Evolutionary conservation across 2,113 vertebrate genomes (phyloP).

Genomic region (Siniperca chuatsi): DNA sequence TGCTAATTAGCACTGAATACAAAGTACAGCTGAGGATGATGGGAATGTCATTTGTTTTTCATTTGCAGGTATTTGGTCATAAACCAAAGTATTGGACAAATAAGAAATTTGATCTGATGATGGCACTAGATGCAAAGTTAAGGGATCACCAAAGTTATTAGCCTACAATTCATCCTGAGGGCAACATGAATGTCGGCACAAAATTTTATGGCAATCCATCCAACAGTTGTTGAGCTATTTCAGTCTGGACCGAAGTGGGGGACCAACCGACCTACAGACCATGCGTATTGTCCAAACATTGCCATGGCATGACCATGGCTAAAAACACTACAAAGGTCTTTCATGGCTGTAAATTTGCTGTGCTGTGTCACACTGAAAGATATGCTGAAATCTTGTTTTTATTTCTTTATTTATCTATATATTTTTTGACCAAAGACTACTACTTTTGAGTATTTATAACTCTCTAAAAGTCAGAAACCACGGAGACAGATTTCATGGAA

Average conservation of each 20-base stretch:
- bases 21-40: not conserved
- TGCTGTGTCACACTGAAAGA: not conserved
- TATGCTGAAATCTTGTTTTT: not conserved
- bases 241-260: not conserved
- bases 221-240: not conserved
- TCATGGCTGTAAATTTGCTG: not conserved
- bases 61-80: not conserved
- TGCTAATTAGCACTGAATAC: not conserved
- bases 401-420: conserved; percentile 23
- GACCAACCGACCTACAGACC: not conserved
- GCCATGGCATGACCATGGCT: not conserved
- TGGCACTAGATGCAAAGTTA: not conserved
- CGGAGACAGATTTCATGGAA: conserved; percentile 1
- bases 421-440: conserved; percentile 23
- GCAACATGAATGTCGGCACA: not conserved
- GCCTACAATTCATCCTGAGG: no score
- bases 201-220: not conserved
- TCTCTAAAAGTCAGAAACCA: conserved; percentile 28
- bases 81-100: not conserved
- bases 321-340: not conserved
- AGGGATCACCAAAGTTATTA: not conserved
- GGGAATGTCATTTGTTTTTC: not conserved
- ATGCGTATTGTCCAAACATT: not conserved
- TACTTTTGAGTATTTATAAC: not conserved
- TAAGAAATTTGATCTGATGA: not conserved